Base-by-base conservation (phyloP, 2,888 invertebrate genomes). In the Ptilodon capucinus region DNA sequence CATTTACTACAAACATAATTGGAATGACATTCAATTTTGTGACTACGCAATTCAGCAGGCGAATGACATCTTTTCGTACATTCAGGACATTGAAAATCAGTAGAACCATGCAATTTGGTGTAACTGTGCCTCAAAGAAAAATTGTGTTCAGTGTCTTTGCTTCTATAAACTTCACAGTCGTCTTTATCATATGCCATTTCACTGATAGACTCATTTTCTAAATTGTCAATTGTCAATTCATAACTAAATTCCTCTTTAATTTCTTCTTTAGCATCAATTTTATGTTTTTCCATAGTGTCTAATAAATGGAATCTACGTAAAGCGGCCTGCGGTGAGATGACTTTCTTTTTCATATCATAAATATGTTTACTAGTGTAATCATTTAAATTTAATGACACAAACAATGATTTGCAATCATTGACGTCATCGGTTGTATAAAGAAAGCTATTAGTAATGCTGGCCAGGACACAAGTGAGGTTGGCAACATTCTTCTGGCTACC, bases 51-150 rank as follows among this genome's bases (percentile, higher is more conserved):
- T 19, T 72, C 59, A 11, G 64, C 52, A 14, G 60, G 48, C 0
- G 84, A 78, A 8, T 74, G 77, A 58, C 74, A 85, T 45, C 61
- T 70, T 53, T 71, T 74, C 2, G 70, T 57, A 41, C 83, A 84
- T 42, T 79, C 67, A 0, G 63, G 36, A 51, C 85, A 86, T 63
- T 77, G 73, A 36, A 66, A 75, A 4, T 44, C 48, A 53, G 83
- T 84, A 2, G 81, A 76, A 5, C 79, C 78, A 61, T 87, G 88
- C 0, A 77, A 72, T 61, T 77, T 71, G 3, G 80, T 66, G 28
- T 57, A 84, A 59, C 87, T 88, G 35, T 64, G 79, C 30, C 74
- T 71, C 39, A 87, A 65, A 42, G 71, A 77, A 16, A 66, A 66
- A 28, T 71, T 49, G 11, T 73, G 62, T 1, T 64, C 68, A 45